phyloP scores from a whole-genome alignment of 2,888 invertebrate genomes.

The Strigamia crassipes region DNA sequence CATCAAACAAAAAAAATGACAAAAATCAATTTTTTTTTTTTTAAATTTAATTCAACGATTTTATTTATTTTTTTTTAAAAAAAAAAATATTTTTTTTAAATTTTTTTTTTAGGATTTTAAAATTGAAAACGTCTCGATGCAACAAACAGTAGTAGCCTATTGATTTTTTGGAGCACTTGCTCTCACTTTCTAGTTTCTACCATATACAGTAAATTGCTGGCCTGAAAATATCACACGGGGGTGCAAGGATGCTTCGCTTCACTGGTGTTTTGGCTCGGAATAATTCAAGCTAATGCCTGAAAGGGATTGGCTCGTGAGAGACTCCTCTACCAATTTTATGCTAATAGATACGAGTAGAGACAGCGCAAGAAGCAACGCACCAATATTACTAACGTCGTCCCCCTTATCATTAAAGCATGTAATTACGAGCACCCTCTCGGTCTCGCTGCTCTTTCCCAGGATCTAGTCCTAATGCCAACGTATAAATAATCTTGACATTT shows the following conservation, averaged over 20 bases:
- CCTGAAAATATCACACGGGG: slow-evolving; percentile 37
- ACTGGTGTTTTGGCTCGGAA: slow-evolving; percentile 15
- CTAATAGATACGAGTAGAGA: slow-evolving; percentile 14
- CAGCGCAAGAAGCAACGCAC: slow-evolving; percentile 7
- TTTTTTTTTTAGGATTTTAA: not conserved
- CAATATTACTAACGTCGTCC: slow-evolving; percentile 22
- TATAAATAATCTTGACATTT: slow-evolving; percentile 37
- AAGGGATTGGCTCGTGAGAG: slow-evolving; percentile 26
- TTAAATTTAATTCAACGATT: not conserved
- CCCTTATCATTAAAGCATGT: slow-evolving; percentile 36
- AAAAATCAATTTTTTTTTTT: too few species aligned
- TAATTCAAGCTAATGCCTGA: slow-evolving; percentile 37
- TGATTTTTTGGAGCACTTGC: slow-evolving; percentile 31
- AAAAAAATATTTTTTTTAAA: not conserved
- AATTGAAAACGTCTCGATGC: slow-evolving; percentile 17
- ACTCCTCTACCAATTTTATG: slow-evolving; percentile 33
- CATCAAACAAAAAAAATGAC: too few species aligned
- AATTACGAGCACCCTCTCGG: slow-evolving; percentile 12
- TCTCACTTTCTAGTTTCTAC: not conserved
- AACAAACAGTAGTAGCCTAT: slow-evolving; percentile 31
- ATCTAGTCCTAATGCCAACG: slow-evolving; percentile 34
- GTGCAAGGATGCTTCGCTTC: slow-evolving; percentile 29
- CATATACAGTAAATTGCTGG: not conserved
- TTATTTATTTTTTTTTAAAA: not conserved
- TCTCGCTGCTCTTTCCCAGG: slow-evolving; percentile 18